phyloP scores from a whole-genome alignment of 2,797 vertebrate species.

The Hoplostethus mediterraneus region DNA sequence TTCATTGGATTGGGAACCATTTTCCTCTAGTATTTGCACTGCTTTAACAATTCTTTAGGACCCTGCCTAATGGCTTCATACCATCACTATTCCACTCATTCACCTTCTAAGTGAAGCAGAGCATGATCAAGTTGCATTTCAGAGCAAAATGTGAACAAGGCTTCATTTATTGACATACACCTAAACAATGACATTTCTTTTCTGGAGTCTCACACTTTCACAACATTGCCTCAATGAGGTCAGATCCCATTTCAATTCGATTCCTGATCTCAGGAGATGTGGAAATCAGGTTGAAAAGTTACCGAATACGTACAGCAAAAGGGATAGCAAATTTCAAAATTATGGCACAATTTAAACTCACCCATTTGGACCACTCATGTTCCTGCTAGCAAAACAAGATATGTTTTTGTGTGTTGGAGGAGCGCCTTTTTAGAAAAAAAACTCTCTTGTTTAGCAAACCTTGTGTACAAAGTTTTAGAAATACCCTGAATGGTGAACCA shows the following conservation, averaged over 20 bases:
- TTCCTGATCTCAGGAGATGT: no score
- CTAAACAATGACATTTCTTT: no score
- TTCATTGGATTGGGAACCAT: no score
- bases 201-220: no score
- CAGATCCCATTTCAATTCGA: no score
- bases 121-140: no score
- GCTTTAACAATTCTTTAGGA: no score
- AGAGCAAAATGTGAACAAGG: conserved; percentile 2
- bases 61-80: no score
- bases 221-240: no score
- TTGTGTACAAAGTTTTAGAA: conserved; percentile 60
- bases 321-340: neutral
- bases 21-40: no score
- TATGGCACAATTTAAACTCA: conserved; percentile 21
- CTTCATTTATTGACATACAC: neutral
- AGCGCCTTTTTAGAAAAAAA: conserved; percentile 41
- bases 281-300: neutral
- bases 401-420: neutral
- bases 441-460: conserved; percentile 25
- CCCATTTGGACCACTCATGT: conserved; percentile 26
- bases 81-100: no score
- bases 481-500: conserved; percentile 58
- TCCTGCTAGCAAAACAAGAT: conserved; percentile 8
- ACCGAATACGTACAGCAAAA: neutral
- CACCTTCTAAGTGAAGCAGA: no score